These are phyloP conservation scores for Melanargia galathea DNA, from an alignment of 2,888 invertebrate genomes.

Conservation along the genomic window DNA sequence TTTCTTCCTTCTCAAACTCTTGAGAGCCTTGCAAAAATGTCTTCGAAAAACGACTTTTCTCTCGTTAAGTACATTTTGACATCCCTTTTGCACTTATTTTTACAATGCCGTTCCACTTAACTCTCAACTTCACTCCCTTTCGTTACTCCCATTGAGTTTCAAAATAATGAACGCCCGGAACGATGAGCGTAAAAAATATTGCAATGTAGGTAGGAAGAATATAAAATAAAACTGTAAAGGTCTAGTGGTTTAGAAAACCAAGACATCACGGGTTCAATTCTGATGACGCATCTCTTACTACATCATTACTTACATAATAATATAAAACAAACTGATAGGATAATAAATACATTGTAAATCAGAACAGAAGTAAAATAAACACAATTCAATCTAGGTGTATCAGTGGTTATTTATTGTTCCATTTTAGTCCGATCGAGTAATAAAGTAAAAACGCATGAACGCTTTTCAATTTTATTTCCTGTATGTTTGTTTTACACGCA, in stretches of 20 bases:
- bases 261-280: neutral
- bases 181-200: constrained; percentile 21
- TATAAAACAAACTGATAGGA: neutral
- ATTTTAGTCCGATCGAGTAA: constrained; percentile 14
- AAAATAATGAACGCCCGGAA: constrained; percentile 38
- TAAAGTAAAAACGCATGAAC: constrained; percentile 17
- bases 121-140: constrained; percentile 44
- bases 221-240: neutral
- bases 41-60: constrained; percentile 73
- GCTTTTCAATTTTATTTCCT: constrained; percentile 21
- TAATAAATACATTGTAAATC: neutral
- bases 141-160: constrained; percentile 43
- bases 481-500: constrained; percentile 6
- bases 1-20: constrained; percentile 67
- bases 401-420: constrained; percentile 19
- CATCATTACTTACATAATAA: too few relatives aligned
- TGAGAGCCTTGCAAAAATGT: constrained; percentile 73
- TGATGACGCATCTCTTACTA: neutral
- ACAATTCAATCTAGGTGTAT: constrained; percentile 17
- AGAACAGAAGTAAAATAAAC: constrained; percentile 13
- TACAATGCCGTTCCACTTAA: constrained; percentile 62
- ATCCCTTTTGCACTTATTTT: constrained; percentile 59
- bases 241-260: neutral
- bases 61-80: constrained; percentile 71
- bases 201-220: too few relatives aligned